These are phyloP conservation scores for Ichneumoninae sp. DNA, from an alignment of 2,888 invertebrate genomes.

Conservation along the genomic window DNA sequence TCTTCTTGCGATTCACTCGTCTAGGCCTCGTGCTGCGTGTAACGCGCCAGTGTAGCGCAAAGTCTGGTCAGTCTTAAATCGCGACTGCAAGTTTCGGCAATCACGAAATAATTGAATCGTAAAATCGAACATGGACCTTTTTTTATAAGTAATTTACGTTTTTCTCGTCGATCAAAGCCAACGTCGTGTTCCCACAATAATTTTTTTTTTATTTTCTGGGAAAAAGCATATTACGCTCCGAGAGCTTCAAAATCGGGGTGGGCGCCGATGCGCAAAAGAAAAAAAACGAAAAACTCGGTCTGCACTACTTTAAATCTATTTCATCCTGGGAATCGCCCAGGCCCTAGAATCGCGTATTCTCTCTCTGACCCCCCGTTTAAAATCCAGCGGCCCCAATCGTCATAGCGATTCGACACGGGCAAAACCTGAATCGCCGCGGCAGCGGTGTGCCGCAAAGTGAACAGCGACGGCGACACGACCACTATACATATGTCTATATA, in stretches of 20 bases:
- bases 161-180: conserved; percentile 5
- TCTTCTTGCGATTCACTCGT: conserved; percentile 23
- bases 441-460: conserved; percentile 66
- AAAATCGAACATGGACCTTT: conserved; percentile 10
- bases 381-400: conserved; percentile 77
- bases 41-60: background rate
- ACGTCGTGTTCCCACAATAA: conserved; percentile 61
- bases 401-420: conserved; percentile 76
- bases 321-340: conserved; percentile 72
- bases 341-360: conserved; percentile 66
- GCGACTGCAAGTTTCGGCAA: background rate
- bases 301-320: conserved; percentile 70
- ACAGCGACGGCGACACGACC: conserved; percentile 43
- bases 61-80: background rate
- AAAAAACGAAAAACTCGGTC: conserved; percentile 28
- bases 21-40: background rate
- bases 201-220: conserved; percentile 34
- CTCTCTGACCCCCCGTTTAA: conserved; percentile 73
- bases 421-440: conserved; percentile 74
- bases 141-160: background rate
- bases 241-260: background rate
- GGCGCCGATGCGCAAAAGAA: conserved; percentile 36
- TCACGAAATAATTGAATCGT: background rate
- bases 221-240: background rate
- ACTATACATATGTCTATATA: background rate